phyloP scores from a whole-genome alignment of 2,797 vertebrate species.

The Micropoecilia bifurca region DNA sequence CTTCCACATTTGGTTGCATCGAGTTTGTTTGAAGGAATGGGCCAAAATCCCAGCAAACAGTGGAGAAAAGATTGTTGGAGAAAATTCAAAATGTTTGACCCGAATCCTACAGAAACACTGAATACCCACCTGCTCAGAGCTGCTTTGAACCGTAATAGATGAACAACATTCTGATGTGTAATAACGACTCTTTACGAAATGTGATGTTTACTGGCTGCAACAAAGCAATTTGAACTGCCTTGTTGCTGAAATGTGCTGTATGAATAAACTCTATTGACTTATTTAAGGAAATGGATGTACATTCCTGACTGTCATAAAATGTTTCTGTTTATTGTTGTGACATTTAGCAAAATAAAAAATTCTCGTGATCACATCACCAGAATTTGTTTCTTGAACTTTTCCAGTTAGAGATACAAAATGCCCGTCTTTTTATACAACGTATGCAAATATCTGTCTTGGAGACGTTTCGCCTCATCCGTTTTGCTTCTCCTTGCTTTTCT shows the following conservation, averaged over 20 bases:
- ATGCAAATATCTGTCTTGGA: not conserved
- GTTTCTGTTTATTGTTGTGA: not conserved
- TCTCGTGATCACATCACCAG: not conserved
- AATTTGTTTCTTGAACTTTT: too few species aligned
- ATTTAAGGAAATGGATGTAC: not conserved
- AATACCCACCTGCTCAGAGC: too few species aligned
- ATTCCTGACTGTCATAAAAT: not conserved
- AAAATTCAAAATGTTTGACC: not conserved
- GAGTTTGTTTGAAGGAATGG: too few species aligned
- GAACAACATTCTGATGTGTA: too few species aligned
- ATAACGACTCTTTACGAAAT: too few species aligned
- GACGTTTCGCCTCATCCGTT: not conserved
- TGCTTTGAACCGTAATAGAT: too few species aligned
- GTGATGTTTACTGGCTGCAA: too few species aligned
- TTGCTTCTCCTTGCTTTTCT: not conserved
- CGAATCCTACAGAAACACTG: not conserved
- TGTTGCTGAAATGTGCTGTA: too few species aligned
- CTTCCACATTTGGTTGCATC: too few species aligned
- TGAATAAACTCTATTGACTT: too few species aligned
- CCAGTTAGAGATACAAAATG: not conserved
- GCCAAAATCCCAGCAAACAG: not conserved
- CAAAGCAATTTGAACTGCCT: too few species aligned
- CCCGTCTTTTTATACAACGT: not conserved
- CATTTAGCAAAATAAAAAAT: not conserved
- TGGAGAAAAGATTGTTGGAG: not conserved